phyloP scores from a whole-genome alignment of 1,140 invertebrate species.

The Pteromalus puparum region DNA sequence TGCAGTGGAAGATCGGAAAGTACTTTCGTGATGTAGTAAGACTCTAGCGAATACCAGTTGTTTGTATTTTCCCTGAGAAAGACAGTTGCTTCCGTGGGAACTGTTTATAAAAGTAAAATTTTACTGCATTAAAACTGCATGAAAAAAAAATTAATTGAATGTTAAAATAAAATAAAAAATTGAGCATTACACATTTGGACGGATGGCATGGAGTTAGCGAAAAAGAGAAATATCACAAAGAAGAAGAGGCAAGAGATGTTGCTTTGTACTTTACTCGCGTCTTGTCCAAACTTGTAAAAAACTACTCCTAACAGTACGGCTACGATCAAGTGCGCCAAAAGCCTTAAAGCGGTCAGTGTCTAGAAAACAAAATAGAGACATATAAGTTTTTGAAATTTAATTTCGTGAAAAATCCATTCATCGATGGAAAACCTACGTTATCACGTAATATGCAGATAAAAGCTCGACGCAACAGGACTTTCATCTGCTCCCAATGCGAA shows the following conservation, averaged over 20 bases:
- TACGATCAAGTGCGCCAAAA: conserved; percentile 83
- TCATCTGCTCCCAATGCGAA: conserved; percentile 78
- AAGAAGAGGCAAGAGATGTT: conserved; percentile 91
- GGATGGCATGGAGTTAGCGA: conserved; percentile 91
- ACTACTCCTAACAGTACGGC: conserved; percentile 87
- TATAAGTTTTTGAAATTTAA: background rate
- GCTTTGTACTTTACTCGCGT: conserved; percentile 84
- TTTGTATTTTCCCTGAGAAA: conserved; percentile 92
- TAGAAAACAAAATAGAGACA: conserved; percentile 66
- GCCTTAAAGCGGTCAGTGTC: conserved; percentile 84
- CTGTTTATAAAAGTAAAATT: conserved; percentile 73
- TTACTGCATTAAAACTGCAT: background rate
- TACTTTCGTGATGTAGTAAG: conserved; percentile 91
- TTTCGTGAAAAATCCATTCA: background rate
- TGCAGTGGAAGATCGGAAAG: conserved; percentile 91
- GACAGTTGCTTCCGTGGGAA: conserved; percentile 89
- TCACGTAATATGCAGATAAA: conserved; percentile 80
- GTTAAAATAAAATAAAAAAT: background rate
- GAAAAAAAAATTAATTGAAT: background rate
- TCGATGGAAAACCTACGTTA: conserved; percentile 71
- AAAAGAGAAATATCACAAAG: conserved; percentile 89
- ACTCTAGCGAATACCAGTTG: conserved; percentile 90
- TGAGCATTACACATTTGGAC: conserved; percentile 86
- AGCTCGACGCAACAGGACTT: conserved; percentile 78
- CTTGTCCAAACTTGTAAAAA: conserved; percentile 87